A percentile compares a stretch with the other conserved stretches of the same genome.
These are phyloP conservation scores for Hyphantria cunea DNA, from an alignment of 1,140 invertebrate species.

Conservation along the genomic window DNA sequence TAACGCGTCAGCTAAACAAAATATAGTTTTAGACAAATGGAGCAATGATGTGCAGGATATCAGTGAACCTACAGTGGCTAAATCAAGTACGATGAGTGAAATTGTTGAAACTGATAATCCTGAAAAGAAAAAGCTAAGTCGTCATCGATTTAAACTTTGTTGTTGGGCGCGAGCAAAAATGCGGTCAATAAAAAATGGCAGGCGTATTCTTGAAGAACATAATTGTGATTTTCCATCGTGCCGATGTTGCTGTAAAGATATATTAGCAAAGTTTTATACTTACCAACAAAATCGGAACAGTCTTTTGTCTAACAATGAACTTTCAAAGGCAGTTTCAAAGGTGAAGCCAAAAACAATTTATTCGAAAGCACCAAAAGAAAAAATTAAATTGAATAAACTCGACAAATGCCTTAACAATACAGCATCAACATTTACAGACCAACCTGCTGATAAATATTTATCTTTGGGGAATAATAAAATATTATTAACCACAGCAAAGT, in stretches of 20 bases:
- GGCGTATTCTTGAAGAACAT: not conserved
- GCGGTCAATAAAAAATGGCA: not conserved
- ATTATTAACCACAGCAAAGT: slow-evolving; percentile 39
- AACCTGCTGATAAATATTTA: slow-evolving; percentile 30
- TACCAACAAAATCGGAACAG: too few relatives aligned
- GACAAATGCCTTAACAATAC: slow-evolving; percentile 27
- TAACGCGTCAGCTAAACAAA: not conserved
- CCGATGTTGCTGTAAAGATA: slow-evolving; percentile 37
- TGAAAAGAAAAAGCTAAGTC: not conserved
- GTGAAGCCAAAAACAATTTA: too few relatives aligned
- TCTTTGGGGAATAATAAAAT: slow-evolving; percentile 48
- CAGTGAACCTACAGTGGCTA: not conserved
- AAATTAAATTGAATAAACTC: not conserved
- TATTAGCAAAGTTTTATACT: not conserved
- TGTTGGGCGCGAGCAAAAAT: slow-evolving; percentile 40
- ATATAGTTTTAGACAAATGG: not conserved
- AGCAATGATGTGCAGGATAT: not conserved
- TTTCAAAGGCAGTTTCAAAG: too few relatives aligned
- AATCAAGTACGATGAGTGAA: not conserved
- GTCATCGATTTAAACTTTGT: slow-evolving; percentile 17
- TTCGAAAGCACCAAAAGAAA: too few relatives aligned
- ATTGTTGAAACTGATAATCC: not conserved
- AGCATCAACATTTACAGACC: slow-evolving; percentile 24
- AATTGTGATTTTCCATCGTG: slow-evolving; percentile 18
- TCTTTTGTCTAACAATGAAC: too few relatives aligned